Conservation (phyloP, 2,888 invertebrate genomes). For the Phyllotreta cruciferae region DNA sequence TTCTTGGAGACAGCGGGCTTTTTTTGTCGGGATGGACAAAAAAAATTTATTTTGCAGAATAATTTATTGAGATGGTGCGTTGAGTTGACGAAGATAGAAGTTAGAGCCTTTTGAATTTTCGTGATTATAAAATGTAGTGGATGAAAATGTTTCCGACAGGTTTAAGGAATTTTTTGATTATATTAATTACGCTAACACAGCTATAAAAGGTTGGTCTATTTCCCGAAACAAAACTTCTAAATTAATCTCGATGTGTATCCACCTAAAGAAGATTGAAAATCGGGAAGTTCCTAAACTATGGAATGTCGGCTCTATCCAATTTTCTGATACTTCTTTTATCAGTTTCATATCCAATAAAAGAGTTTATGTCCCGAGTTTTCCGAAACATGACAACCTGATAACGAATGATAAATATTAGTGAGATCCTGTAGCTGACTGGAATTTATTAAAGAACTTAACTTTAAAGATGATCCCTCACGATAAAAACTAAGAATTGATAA, state of each 20-base stretch:
- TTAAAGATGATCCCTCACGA: constrained; percentile 14
- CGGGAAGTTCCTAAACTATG: background rate
- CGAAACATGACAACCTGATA: constrained; percentile 15
- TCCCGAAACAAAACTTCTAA: too few species aligned
- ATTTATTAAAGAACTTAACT: constrained; percentile 18
- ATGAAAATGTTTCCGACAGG: too few species aligned
- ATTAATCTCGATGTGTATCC: too few species aligned
- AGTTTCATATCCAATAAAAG: constrained; percentile 12
- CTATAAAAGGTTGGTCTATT: too few species aligned
- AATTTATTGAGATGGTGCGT: constrained; percentile 10
- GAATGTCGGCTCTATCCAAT: constrained; percentile 1
- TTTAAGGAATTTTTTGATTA: too few species aligned
- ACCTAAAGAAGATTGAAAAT: too few species aligned
- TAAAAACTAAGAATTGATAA: constrained; percentile 21
- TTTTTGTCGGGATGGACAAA: constrained; percentile 1
- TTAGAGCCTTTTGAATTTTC: background rate
- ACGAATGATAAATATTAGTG: constrained; percentile 18
- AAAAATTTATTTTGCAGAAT: background rate
- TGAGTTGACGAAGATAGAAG: background rate
- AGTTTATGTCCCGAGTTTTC: constrained; percentile 1
- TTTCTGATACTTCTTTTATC: constrained; percentile 9
- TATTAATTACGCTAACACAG: too few species aligned
- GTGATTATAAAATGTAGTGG: too few species aligned
- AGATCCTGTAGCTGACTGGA: constrained; percentile 18
- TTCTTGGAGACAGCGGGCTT: background rate